These are phyloP conservation scores for Cantharis nigra DNA, from an alignment of 2,888 invertebrate genomes.

Conservation along the genomic window DNA sequence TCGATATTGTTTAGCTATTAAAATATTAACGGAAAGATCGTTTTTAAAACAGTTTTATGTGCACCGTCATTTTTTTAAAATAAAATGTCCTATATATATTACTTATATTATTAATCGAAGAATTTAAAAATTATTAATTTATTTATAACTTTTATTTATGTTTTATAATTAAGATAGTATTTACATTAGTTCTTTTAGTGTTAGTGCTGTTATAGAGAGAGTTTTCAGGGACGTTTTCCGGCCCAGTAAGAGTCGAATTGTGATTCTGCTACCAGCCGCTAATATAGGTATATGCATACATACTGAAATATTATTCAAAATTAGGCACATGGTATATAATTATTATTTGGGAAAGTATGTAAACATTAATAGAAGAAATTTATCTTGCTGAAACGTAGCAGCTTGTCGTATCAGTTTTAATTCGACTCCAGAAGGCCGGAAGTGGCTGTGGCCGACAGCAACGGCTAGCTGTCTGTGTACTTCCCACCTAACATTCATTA, in stretches of 20 bases:
- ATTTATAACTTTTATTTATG: constrained; percentile 31
- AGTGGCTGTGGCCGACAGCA: constrained; percentile 66
- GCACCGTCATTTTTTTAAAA: neutral
- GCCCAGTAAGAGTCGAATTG: constrained; percentile 54
- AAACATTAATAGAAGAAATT: neutral
- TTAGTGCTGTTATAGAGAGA: constrained; percentile 55
- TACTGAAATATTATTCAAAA: constrained; percentile 7
- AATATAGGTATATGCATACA: neutral
- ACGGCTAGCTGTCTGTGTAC: constrained; percentile 68
- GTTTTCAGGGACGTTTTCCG: constrained; percentile 54
- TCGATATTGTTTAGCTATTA: neutral
- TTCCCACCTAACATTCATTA: constrained; percentile 52
- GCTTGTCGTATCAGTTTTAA: constrained; percentile 50
- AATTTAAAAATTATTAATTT: constrained; percentile 1
- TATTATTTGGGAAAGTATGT: neutral
- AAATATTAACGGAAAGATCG: neutral
- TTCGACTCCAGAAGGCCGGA: constrained; percentile 57
- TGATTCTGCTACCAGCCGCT: constrained; percentile 52
- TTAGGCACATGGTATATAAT: neutral
- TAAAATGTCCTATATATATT: neutral
- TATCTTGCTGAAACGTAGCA: constrained; percentile 22
- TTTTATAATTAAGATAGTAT: constrained; percentile 15
- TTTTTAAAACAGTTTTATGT: constrained; percentile 1
- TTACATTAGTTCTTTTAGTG: constrained; percentile 30
- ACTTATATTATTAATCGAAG: neutral